Conservation (phyloP, 1,140 invertebrate species). For the Monomorium pharaonis region DNA sequence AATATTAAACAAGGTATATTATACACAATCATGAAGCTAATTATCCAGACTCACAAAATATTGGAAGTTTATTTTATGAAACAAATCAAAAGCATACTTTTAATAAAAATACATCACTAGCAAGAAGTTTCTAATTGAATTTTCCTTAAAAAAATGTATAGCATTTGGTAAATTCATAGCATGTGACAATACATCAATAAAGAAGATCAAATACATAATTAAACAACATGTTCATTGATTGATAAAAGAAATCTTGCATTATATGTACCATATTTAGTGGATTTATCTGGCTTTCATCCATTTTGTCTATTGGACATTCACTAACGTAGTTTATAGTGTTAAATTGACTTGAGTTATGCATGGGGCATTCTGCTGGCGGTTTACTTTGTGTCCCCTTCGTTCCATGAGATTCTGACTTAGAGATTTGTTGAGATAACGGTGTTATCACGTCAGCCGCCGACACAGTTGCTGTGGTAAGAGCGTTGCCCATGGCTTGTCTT, state of each 20-base stretch:
- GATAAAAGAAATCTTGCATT: background rate
- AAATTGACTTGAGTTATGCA: slow-evolving; percentile 86
- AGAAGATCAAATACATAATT: background rate
- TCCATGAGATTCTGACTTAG: slow-evolving; percentile 62
- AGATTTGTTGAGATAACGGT: slow-evolving; percentile 69
- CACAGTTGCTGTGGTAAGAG: slow-evolving; percentile 86
- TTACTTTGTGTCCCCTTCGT: slow-evolving; percentile 77
- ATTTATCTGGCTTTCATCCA: slow-evolving; percentile 88
- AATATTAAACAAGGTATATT: too few species aligned
- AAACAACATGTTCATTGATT: slow-evolving; percentile 18
- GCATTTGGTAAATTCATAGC: too few species aligned
- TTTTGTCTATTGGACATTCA: slow-evolving; percentile 89
- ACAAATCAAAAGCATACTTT: too few species aligned
- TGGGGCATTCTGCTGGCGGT: slow-evolving; percentile 90
- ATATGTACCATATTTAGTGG: slow-evolving; percentile 91
- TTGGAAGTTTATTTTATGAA: too few species aligned
- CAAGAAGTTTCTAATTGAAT: too few species aligned
- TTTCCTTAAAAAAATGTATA: too few species aligned
- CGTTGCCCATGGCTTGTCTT: slow-evolving; percentile 87
- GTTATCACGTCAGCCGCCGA: slow-evolving; percentile 82
- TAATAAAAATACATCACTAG: too few species aligned
- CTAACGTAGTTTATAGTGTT: slow-evolving; percentile 76
- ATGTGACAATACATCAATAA: background rate
- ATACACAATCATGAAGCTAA: too few species aligned
- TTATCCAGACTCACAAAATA: too few species aligned